phyloP scores from a whole-genome alignment of 2,888 invertebrate genomes.

The Trichopoda pennipes region DNA sequence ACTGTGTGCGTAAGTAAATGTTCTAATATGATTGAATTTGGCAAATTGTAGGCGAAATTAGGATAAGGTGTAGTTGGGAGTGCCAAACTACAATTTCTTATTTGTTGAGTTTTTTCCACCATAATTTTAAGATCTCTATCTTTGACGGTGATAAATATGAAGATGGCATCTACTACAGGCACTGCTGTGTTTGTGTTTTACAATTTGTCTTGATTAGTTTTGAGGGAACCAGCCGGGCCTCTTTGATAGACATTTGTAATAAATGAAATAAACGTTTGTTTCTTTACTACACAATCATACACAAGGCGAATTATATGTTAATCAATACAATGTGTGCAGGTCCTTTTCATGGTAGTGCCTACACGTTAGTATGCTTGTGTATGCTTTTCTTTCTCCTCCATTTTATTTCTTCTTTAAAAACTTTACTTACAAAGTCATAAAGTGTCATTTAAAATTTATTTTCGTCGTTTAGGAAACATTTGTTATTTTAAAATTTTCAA shows the following conservation, averaged over 20 bases:
- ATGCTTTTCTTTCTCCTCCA: background rate
- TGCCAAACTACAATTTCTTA: conserved; percentile 5
- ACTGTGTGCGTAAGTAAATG: too few relatives aligned
- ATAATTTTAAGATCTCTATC: background rate
- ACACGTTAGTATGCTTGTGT: background rate
- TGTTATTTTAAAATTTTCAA: conserved; percentile 65
- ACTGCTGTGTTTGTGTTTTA: conserved; percentile 14
- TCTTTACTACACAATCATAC: background rate
- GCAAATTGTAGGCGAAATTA: too few relatives aligned
- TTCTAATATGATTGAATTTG: too few relatives aligned
- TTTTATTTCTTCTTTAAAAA: conserved; percentile 31
- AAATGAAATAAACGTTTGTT: conserved; percentile 23
- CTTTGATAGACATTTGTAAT: conserved; percentile 13
- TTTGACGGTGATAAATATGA: conserved; percentile 9
- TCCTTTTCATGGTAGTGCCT: too few relatives aligned
- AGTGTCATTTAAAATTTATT: conserved; percentile 78
- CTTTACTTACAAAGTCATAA: conserved; percentile 74
- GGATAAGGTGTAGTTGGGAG: background rate
- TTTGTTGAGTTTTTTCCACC: background rate
- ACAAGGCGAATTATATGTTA: conserved; percentile 10
- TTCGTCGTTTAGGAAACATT: conserved; percentile 74
- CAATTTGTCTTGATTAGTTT: conserved; percentile 37
- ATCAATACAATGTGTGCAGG: background rate
- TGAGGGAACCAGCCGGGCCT: conserved; percentile 17
- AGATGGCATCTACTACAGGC: background rate